These are phyloP conservation scores for Pentalonia nigronervosa DNA, from an alignment of 1,140 invertebrate species.

Conservation along the genomic window DNA sequence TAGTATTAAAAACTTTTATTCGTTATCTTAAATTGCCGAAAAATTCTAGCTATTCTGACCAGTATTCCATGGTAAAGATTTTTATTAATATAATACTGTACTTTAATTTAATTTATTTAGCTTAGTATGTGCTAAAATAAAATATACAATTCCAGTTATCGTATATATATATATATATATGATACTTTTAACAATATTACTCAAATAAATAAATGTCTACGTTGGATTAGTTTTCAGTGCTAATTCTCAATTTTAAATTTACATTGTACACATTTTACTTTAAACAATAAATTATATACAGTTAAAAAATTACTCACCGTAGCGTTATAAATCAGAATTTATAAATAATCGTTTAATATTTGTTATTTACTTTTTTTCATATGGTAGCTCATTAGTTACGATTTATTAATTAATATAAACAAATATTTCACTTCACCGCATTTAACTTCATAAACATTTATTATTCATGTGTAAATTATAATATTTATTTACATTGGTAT, in stretches of 20 bases:
- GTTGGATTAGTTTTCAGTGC: neutral
- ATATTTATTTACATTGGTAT: neutral
- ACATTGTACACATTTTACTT: neutral
- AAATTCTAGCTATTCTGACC: neutral
- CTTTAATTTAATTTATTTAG: neutral
- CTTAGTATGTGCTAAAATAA: neutral
- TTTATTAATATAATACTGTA: neutral
- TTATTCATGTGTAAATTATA: neutral
- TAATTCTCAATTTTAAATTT: neutral
- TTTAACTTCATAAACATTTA: conserved; percentile 8
- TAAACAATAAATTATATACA: neutral
- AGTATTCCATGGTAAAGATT: neutral
- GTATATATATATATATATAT: neutral
- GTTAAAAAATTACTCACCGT: neutral
- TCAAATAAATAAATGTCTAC: neutral
- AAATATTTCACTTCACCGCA: neutral
- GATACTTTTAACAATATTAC: neutral
- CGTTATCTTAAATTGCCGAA: neutral
- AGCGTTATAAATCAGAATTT: neutral
- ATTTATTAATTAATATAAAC: neutral
- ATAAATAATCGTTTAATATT: neutral
- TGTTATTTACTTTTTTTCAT: neutral
- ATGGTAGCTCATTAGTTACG: neutral
- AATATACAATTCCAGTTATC: neutral
- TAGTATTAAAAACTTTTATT: too few species aligned